Evolutionary conservation across 2,797 vertebrate genomes (phyloP), one percentile per base, ranked within the genome.

Genomic region (Ambastaia sidthimunki): DNA sequence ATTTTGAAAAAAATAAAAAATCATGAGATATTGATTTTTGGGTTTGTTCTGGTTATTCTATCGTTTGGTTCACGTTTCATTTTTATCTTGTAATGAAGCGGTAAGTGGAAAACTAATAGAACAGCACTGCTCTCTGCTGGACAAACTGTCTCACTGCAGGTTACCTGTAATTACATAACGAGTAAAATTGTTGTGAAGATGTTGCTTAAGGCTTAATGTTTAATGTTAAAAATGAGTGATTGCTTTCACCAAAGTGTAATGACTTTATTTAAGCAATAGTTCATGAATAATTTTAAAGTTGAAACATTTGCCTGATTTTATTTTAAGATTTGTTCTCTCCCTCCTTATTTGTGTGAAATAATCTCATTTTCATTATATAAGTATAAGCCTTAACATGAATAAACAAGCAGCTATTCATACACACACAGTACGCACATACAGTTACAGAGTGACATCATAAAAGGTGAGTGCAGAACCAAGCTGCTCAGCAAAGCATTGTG

Each of bases 51-150:
- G n/a, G 2, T 7, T 55, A 19, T 25, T 57, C 13, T 59, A 11
- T 59, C 23, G 55, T 6, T 3, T 59, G 55, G 23, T 25, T 19
- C 7, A 41, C 15, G 25, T 71, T 37, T 74, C 21, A 13, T 3
- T 47, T 60, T 59, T 16, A 72, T 18, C 7, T 2, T 48, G 41
- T n/a, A 19, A 12, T 21, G 23, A 34, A n/a, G 19, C 5, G n/a
- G n/a, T n/a, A 55, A 19, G 18, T 37, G 34, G 34, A 6, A 44
- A 25, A 59, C 2, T 47, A 28, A 54, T 2, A 70, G 21, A 11
- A 50, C 16, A 65, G 21, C 31, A 78, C 3, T 63, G 21, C 70
- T n/a, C 55, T 69, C 76, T 69, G 62, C 76, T 82, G 76, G 70
- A 52, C 16, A 31, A 15, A 62, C 12, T 7, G 41, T n/a, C 25